Evolutionary conservation across 2,113 vertebrate genomes (phyloP).

Genomic region (Chamaea fasciata): DNA sequence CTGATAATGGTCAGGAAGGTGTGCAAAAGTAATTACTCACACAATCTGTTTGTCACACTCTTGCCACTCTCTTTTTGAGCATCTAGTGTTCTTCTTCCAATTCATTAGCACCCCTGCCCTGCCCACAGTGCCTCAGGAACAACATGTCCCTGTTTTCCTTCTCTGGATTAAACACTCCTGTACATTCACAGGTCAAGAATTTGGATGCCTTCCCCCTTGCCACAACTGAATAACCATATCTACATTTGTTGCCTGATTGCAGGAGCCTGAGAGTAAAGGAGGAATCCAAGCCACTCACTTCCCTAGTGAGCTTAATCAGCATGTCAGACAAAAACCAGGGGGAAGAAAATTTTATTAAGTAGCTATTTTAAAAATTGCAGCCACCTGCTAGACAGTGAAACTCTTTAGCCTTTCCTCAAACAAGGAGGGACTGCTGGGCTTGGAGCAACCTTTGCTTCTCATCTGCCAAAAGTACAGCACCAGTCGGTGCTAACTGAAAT

Average conservation of each 20-base stretch:
- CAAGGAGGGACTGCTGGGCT: not conserved
- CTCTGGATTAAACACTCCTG: not conserved
- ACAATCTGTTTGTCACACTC: slow-evolving; percentile 68
- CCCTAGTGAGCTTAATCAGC: slow-evolving; percentile 35
- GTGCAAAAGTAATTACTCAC: slow-evolving; percentile 71
- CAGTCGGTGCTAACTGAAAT: not conserved
- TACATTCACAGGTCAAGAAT: not conserved
- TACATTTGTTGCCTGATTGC: not conserved
- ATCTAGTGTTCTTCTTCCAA: slow-evolving; percentile 35
- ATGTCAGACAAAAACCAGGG: not conserved
- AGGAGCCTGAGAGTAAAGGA: not conserved
- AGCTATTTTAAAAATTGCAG: slow-evolving; percentile 21
- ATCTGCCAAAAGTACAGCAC: not conserved
- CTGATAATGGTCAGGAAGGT: slow-evolving; percentile 67
- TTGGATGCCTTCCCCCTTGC: not conserved
- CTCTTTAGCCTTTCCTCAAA: not conserved
- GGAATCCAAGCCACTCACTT: not conserved
- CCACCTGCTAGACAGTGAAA: slow-evolving; percentile 9
- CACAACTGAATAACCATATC: not conserved
- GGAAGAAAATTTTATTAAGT: slow-evolving; percentile 16
- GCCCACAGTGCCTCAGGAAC: slow-evolving; percentile 5
- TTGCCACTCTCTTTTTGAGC: slow-evolving; percentile 31
- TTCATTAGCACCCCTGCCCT: slow-evolving; percentile 55
- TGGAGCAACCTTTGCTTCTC: not conserved
- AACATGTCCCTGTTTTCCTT: slow-evolving; percentile 9